Conservation (phyloP, 2,113 vertebrate genomes). For the Desmodus rotundus region DNA sequence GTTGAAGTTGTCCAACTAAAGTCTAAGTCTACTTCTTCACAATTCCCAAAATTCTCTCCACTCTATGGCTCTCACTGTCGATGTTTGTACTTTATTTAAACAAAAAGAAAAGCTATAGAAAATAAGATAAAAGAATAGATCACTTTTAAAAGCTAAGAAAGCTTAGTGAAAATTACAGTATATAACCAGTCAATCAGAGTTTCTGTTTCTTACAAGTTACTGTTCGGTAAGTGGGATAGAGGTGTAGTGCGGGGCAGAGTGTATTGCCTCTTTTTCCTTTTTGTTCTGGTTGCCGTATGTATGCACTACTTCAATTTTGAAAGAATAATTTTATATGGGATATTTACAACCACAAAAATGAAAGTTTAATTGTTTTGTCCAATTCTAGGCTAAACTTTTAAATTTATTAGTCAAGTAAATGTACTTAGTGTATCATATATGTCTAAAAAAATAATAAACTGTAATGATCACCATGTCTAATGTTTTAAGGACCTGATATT, state of each 20-base stretch:
- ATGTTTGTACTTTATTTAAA: background rate
- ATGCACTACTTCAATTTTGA: background rate
- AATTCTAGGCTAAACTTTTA: background rate
- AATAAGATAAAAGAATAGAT: background rate
- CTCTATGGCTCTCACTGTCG: background rate
- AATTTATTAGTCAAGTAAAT: background rate
- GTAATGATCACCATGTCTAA: background rate
- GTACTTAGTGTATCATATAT: background rate
- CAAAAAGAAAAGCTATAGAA: background rate
- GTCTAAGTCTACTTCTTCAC: background rate
- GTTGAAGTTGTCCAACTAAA: background rate
- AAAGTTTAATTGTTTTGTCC: background rate
- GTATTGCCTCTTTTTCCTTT: background rate
- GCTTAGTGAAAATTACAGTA: background rate
- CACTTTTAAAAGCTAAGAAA: background rate
- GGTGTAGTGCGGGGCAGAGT: fast-evolving
- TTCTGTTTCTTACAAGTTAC: background rate
- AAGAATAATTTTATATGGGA: background rate
- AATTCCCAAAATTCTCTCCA: background rate
- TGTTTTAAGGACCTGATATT: background rate
- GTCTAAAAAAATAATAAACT: background rate
- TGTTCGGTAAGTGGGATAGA: background rate
- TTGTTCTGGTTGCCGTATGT: background rate
- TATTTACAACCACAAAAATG: background rate
- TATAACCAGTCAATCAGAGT: background rate